These are phyloP conservation scores for Bostrychus sinensis DNA, from an alignment of 2,113 vertebrate species.

Conservation along the genomic window DNA sequence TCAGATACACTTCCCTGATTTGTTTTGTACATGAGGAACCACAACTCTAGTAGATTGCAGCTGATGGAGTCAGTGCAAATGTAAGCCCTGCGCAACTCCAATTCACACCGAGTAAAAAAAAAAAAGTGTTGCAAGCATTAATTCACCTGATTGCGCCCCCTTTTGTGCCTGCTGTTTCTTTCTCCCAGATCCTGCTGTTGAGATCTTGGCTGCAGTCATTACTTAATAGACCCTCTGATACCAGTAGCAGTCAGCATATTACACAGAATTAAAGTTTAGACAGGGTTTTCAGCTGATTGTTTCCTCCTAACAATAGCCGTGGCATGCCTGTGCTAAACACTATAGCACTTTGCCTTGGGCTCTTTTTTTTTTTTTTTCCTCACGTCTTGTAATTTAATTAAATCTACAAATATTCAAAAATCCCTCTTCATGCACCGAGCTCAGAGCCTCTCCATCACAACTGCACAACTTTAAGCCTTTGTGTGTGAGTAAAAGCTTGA, in stretches of 20 bases:
- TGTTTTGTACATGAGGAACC: too few relatives aligned
- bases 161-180: slow-evolving; percentile 6
- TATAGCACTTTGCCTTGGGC: slow-evolving; percentile 37
- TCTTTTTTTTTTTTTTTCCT: slow-evolving; percentile 35
- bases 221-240: slow-evolving; percentile 35
- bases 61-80: background rate
- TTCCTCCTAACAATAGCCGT: slow-evolving; percentile 45
- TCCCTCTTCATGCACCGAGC: slow-evolving; percentile 41
- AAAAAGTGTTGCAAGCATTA: background rate
- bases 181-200: background rate
- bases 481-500: slow-evolving; percentile 40
- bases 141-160: background rate
- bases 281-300: slow-evolving; percentile 44
- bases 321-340: slow-evolving; percentile 27
- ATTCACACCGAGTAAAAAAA: background rate
- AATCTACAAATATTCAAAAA: slow-evolving; percentile 63
- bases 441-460: slow-evolving; percentile 45
- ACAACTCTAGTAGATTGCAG: too few relatives aligned
- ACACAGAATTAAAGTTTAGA: slow-evolving; percentile 27
- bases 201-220: slow-evolving; percentile 8
- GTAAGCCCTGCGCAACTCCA: background rate
- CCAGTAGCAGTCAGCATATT: slow-evolving; percentile 39
- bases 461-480: slow-evolving; percentile 49
- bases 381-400: slow-evolving; percentile 71
- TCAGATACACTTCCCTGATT: too few relatives aligned